phyloP scores from a whole-genome alignment of 1,140 invertebrate species.

The Chironomus striatipennis region DNA sequence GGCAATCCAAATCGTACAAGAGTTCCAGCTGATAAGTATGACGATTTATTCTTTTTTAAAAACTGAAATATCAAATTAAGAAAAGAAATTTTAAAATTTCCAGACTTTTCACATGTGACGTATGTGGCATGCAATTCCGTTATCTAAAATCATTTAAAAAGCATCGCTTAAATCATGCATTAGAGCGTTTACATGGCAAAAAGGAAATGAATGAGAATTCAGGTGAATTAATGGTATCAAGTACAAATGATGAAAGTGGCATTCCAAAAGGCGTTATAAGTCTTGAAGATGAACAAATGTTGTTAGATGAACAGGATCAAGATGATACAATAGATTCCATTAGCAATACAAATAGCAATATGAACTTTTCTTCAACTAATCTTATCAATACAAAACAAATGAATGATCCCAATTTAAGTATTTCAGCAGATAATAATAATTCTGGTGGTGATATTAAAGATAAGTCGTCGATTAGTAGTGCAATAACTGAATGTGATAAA shows the following conservation, averaged over 20 bases:
- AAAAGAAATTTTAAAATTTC: not conserved
- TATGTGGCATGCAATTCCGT: conserved; percentile 81
- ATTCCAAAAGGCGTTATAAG: conserved; percentile 22
- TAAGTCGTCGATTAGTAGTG: conserved; percentile 32
- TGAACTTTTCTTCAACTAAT: conserved; percentile 10
- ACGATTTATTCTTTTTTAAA: not conserved
- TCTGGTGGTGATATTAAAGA: conserved; percentile 16
- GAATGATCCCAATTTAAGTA: conserved; percentile 12
- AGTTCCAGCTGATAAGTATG: conserved; percentile 70
- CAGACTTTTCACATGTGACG: conserved; percentile 70
- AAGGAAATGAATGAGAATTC: conserved; percentile 33
- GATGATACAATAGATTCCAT: conserved; percentile 59
- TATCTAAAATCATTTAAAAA: conserved; percentile 85
- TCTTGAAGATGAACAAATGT: conserved; percentile 26
- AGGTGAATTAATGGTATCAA: conserved; percentile 47
- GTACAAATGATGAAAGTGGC: conserved; percentile 51
- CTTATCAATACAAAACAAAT: conserved; percentile 17
- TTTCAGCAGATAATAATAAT: conserved; percentile 29
- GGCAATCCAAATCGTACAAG: conserved; percentile 53
- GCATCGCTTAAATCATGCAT: conserved; percentile 74
- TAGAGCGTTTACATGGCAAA: conserved; percentile 66
- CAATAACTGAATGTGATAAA: conserved; percentile 30
- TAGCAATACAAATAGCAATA: conserved; percentile 24
- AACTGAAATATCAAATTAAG: not conserved
- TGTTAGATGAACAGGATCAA: conserved; percentile 47